Evolutionary conservation across 2,113 vertebrate genomes (phyloP).

Genomic region (Rhinoptilus africanus): DNA sequence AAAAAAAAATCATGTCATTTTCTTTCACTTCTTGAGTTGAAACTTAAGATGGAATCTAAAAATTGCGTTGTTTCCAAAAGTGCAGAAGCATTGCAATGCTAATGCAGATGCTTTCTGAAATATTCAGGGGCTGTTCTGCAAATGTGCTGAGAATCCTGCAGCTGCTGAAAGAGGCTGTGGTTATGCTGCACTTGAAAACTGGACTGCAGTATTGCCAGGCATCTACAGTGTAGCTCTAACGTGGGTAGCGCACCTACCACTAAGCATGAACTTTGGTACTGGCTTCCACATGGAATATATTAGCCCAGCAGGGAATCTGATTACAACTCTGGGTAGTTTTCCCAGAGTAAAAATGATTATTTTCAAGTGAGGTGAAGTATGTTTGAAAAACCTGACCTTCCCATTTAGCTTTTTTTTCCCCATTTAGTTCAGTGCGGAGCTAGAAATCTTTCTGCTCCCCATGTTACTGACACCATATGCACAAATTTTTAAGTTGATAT

Average conservation of each 20-base stretch:
- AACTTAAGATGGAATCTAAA: slow-evolving; percentile 25
- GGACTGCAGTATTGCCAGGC: neutral
- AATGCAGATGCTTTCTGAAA: neutral
- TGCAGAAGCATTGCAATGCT: neutral
- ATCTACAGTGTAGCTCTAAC: neutral
- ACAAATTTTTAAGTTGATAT: neutral
- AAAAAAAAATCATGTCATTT: neutral
- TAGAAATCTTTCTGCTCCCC: neutral
- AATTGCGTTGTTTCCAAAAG: neutral
- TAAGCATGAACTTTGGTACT: neutral
- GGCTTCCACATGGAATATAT: neutral
- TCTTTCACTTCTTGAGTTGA: neutral
- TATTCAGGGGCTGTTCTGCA: neutral
- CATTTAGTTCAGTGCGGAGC: neutral
- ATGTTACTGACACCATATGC: neutral
- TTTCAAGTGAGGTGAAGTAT: neutral
- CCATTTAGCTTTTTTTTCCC: too few relatives aligned
- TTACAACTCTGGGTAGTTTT: neutral
- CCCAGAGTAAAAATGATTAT: neutral
- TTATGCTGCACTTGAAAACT: neutral
- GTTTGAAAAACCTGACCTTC: neutral
- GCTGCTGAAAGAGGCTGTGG: neutral
- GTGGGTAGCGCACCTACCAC: accelerated
- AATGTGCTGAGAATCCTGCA: neutral
- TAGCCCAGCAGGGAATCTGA: neutral